Evolutionary conservation across 2,797 vertebrate species (phyloP).

Genomic region (Hapalemur alaotrensis): DNA sequence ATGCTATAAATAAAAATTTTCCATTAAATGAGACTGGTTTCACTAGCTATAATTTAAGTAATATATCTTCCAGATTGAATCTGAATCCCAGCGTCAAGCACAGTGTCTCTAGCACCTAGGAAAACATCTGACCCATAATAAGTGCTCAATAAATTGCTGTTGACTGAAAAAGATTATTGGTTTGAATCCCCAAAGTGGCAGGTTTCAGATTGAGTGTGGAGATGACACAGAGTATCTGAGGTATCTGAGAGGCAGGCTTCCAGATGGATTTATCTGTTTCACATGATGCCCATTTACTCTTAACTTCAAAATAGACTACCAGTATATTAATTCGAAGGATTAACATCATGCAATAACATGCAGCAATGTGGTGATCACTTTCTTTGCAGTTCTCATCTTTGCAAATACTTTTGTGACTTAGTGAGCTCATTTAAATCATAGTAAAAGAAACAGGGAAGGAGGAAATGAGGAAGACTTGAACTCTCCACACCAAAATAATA

Average conservation of each 20-base stretch:
- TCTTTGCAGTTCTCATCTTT: background rate
- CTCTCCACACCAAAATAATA: background rate
- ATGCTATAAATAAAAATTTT: conserved; percentile 1
- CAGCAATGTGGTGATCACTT: background rate
- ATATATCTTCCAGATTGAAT: conserved; percentile 23
- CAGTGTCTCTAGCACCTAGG: background rate
- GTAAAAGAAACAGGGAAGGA: background rate
- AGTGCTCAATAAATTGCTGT: conserved; percentile 26
- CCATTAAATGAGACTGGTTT: background rate
- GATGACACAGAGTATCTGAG: background rate
- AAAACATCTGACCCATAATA: background rate
- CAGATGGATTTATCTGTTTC: background rate
- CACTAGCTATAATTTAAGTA: conserved; percentile 2
- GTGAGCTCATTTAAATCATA: background rate
- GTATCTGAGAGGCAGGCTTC: background rate
- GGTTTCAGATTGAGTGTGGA: background rate
- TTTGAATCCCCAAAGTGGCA: background rate
- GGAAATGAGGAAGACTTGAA: background rate
- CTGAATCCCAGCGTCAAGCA: background rate
- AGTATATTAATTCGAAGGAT: background rate
- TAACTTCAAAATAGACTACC: background rate
- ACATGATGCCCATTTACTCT: background rate
- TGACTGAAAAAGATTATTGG: background rate
- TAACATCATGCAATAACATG: background rate
- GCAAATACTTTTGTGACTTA: background rate